These are phyloP conservation scores for Panopea generosa DNA, from an alignment of 2,888 invertebrate species.

Conservation along the genomic window DNA sequence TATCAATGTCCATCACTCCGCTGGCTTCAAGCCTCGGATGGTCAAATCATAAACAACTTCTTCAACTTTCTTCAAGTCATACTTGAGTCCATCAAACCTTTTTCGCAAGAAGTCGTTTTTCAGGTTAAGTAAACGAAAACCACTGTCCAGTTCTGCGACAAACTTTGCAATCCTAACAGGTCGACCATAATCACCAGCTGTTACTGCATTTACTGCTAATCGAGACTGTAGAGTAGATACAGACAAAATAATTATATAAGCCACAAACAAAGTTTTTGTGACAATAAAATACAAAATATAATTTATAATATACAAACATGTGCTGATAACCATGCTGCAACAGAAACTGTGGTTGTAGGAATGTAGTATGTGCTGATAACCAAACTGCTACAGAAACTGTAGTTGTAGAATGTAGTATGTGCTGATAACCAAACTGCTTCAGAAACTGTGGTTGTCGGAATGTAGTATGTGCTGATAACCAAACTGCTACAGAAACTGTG, in stretches of 20 bases:
- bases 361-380: no score
- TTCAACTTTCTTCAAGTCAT: slow-evolving; percentile 97
- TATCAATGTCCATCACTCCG: slow-evolving; percentile 30
- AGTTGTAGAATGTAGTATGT: no score
- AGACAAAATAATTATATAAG: no score
- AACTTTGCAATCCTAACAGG: slow-evolving; percentile 94
- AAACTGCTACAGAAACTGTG: no score
- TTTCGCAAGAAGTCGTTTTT: slow-evolving; percentile 97
- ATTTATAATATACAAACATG: neutral
- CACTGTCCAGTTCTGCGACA: slow-evolving; percentile 94
- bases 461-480: no score
- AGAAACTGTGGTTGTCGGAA: no score
- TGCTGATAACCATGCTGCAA: neutral
- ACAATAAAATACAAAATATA: neutral
- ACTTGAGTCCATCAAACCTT: slow-evolving; percentile 89
- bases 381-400: no score
- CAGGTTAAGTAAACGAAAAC: slow-evolving; percentile 94
- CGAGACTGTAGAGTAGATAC: slow-evolving; percentile 85
- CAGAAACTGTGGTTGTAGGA: no score
- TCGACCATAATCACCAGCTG: slow-evolving; percentile 91
- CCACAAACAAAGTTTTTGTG: no score
- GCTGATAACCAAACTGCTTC: no score
- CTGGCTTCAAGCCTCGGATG: slow-evolving; percentile 80
- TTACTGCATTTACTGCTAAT: slow-evolving; percentile 85
- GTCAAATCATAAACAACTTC: slow-evolving; percentile 84